Evolutionary conservation across 1,140 invertebrate genomes (phyloP), one percentile per base, ranked within the genome.

Genomic region (Polypedilum vanderplanki): DNA sequence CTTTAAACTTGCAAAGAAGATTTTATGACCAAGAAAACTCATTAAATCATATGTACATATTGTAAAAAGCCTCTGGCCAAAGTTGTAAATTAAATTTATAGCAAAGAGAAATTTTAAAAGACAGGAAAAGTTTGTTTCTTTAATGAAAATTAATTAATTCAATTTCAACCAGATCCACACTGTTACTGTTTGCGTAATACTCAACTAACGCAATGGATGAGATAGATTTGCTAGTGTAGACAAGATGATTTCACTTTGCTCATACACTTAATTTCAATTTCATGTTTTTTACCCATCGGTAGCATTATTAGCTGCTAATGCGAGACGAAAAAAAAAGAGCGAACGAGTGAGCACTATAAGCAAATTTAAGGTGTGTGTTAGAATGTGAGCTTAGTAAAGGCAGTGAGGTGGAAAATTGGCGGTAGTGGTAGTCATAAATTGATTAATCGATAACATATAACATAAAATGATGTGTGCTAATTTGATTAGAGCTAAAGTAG

Each of bases 281-380:
- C 12, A 57, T 57, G 46, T 57, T 57, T 15, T 57, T 12, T 57
- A 57, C 46, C 46, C n/a, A n/a, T 33, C 24, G 24, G 24, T 57
- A 57, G n/a, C 46, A 57, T 57, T n/a, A 57, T 57, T 57, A 57
- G 46, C n/a, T 57, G 46, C 46, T 57, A 57, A 57, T 57, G 46
- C 12, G 46, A n/a, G 46, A 57, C 46, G 46, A 57, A 57, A 57
- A 57, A n/a, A n/a, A 15, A 57, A 10, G 41, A 46, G 15, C 15
- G 41, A 46, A 12, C 12, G 46, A 57, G 46, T 57, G 46, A n/a
- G 15, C 8, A 57, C 12, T 57, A 57, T 57, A 57, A 57, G 24
- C 24, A n/a, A 57, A n/a, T 57, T 57, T 57, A 57, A 57, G 46
- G 46, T 57, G 46, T 57, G 46, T 57, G 10, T n/a, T 33, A 15